These are phyloP conservation scores for Xestia sexstrigata DNA, from an alignment of 2,888 invertebrate genomes.

Conservation along the genomic window DNA sequence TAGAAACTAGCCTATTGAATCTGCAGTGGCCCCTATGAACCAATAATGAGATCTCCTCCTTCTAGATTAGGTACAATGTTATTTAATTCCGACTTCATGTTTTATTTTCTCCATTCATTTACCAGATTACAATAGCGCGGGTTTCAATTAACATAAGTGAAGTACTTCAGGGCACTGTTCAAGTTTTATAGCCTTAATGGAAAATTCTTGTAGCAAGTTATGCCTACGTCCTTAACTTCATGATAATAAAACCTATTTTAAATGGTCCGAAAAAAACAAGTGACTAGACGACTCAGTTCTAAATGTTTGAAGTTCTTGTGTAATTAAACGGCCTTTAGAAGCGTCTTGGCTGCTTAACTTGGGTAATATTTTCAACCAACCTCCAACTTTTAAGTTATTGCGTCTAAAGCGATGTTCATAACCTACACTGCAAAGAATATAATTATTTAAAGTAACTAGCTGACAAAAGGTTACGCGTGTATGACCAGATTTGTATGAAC, in stretches of 20 bases:
- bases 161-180: constrained; percentile 36
- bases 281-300: constrained; percentile 11
- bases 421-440: background rate
- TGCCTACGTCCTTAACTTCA: constrained; percentile 27
- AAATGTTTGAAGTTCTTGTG: constrained; percentile 42
- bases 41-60: background rate
- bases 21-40: background rate
- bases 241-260: constrained; percentile 45
- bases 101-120: constrained; percentile 35
- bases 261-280: constrained; percentile 41
- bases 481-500: background rate
- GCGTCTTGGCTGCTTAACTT: constrained; percentile 10
- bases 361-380: background rate
- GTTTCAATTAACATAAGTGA: constrained; percentile 62
- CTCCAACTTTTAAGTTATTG: constrained; percentile 12
- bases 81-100: constrained; percentile 4
- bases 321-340: constrained; percentile 38
- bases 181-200: constrained; percentile 56
- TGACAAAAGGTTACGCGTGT: background rate
- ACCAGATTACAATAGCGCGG: constrained; percentile 39
- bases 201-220: constrained; percentile 54
- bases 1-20: background rate
- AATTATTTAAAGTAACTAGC: background rate
- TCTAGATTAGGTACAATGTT: background rate
- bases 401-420: background rate